phyloP scores from a whole-genome alignment of 2,888 invertebrate species.

The Bellardia bayeri region DNA sequence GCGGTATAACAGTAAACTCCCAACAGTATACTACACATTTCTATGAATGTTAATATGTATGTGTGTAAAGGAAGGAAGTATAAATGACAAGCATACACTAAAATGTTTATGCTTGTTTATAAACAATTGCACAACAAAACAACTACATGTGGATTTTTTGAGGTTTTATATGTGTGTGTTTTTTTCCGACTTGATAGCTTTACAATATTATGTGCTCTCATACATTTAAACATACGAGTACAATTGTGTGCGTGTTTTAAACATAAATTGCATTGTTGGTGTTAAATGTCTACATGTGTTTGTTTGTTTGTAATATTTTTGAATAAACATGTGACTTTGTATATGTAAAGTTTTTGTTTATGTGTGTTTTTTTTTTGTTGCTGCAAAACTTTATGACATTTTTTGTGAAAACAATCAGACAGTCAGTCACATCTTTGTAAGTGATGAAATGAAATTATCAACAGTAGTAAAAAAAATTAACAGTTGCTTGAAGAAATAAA shows the following conservation, averaged over 20 bases:
- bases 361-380: not conserved
- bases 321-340: conserved; percentile 70
- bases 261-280: conserved; percentile 35
- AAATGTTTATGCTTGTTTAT: conserved; percentile 49
- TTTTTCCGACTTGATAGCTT: conserved; percentile 34
- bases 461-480: conserved; percentile 53
- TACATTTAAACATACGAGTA: not conserved
- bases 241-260: conserved; percentile 18
- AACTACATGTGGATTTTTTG: conserved; percentile 9
- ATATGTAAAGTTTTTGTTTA: conserved; percentile 22
- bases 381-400: conserved; percentile 74
- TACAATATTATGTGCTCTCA: conserved; percentile 8
- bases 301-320: conserved; percentile 29
- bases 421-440: conserved; percentile 57
- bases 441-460: conserved; percentile 37
- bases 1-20: conserved; percentile 15
- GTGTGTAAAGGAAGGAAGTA: conserved; percentile 44
- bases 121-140: conserved; percentile 39
- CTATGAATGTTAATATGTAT: not conserved
- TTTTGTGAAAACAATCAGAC: conserved; percentile 76
- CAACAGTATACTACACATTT: conserved; percentile 39
- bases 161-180: conserved; percentile 8
- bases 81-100: conserved; percentile 48
- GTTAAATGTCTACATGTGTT: not conserved
- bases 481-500: conserved; percentile 35